Conservation (phyloP, 2,888 invertebrate species). For the Spodoptera exigua region DNA sequence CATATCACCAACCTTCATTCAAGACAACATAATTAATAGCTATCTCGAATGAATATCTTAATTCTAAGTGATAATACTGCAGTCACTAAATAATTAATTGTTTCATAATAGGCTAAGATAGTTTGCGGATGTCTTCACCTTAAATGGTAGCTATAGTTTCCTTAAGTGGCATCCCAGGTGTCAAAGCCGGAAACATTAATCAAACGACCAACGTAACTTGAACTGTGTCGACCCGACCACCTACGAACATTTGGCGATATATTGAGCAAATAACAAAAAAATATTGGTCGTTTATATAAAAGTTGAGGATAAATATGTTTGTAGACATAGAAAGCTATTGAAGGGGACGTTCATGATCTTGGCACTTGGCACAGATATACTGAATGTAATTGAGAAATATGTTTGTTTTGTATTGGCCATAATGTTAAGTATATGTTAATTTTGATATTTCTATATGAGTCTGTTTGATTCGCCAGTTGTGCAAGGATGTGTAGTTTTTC, state of each 20-base stretch:
- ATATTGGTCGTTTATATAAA: slow-evolving; percentile 7
- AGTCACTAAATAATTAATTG: slow-evolving; percentile 21
- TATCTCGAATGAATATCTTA: too few relatives aligned
- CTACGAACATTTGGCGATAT: slow-evolving; percentile 51
- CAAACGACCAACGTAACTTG: slow-evolving; percentile 56
- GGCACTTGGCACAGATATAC: background rate
- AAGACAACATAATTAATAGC: too few relatives aligned
- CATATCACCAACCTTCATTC: too few relatives aligned
- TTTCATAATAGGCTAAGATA: slow-evolving; percentile 22
- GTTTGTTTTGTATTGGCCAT: background rate
- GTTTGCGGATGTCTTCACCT: slow-evolving; percentile 49
- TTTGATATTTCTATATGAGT: too few relatives aligned
- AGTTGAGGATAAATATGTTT: slow-evolving; percentile 20
- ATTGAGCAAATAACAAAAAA: slow-evolving; percentile 35
- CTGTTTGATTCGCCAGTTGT: too few relatives aligned
- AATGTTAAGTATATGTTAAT: too few relatives aligned
- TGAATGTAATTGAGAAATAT: too few relatives aligned
- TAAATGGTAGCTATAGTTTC: slow-evolving; percentile 57
- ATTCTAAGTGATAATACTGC: too few relatives aligned
- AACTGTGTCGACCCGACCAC: slow-evolving; percentile 60
- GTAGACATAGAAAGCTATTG: background rate
- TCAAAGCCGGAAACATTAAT: slow-evolving; percentile 70
- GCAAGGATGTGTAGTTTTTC: too few relatives aligned
- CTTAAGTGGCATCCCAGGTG: slow-evolving; percentile 62
- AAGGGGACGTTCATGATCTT: slow-evolving; percentile 5